Base-by-base conservation (phyloP, 1,140 invertebrate genomes). In the Fopius arisanus region DNA sequence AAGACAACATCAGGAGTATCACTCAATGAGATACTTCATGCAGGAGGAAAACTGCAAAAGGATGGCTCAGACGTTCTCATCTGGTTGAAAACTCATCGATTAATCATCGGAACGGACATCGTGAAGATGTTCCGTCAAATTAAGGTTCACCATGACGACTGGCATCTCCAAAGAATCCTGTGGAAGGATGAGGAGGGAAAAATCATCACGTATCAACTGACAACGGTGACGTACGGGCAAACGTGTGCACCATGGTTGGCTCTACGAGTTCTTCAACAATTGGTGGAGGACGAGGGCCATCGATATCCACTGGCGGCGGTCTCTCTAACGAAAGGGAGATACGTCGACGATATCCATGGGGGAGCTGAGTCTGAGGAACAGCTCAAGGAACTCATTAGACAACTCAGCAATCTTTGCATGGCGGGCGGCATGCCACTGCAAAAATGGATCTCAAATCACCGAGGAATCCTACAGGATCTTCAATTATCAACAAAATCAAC, bases 101-200 rank as follows among this genome's bases (percentile, higher is more conserved):
- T n/a, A n/a, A n/a, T n/a, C n/a, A n/a, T n/a, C n/a, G n/a, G n/a
- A n/a, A n/a, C n/a, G n/a, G 72, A 77, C 40, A 67, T 78, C 7
- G 51, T 40, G 16, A 76, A 76, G n/a, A 78, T 79, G 76, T 76
- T 72, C 33, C 62, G 70, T 1, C 59, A 75, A 54, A 75, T 78
- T 31, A 21, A 19, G 1, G 48, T 80, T 23, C 59, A 80, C n/a
- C 37, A 54, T n/a, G 51, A 75, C 16, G 71, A 78, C 59, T 40
- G 48, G 14, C 41, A 77, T 28, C 75, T 73, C 62, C 83, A 86
- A 74, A 69, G 81, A 59, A 83, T 87, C 7, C 26, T 81, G 6
- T 86, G 84, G 82, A 65, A 83, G 14, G 16, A 78, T 14, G 26
- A 76, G 21, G 21, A 66, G n/a, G 26, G 12, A 21, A n/a, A 48